Evolutionary conservation across 2,888 invertebrate species (phyloP), one percentile per base, ranked within the genome.

Genomic region (Chymomyza amoena): DNA sequence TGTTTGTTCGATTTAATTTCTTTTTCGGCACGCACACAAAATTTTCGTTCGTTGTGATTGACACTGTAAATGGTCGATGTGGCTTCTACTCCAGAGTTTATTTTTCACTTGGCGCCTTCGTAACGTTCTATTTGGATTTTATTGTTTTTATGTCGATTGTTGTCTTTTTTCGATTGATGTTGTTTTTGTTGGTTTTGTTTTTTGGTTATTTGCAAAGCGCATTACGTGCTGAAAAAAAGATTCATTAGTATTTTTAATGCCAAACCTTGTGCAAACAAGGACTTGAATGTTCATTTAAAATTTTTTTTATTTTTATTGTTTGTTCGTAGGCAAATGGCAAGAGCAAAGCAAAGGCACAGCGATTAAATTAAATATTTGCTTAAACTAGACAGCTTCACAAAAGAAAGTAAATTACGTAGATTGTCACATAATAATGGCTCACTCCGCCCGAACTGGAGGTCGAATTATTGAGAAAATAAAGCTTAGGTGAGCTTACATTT

Each of bases 161-260:
- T 10, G 36, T 13, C 5, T n/a, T 32, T 36, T 60, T 32, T 32
- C 32, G 45, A 65, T 65, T 63, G 61, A 61, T 69, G 64, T 67
- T 70, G 54, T 78, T 79, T 76, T 64, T 78, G n/a, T n/a, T n/a
- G n/a, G n/a, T n/a, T n/a, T n/a, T n/a, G n/a, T 78, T 75, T 67
- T 73, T 72, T 73, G 6, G 1, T 32, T 32, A 32, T 32, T 32
- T 32, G 32, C 32, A 32, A 32, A 66, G 50, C 52, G 74, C 65
- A 70, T 83, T 76, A 75, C 73, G 73, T 73, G 69, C 71, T 73
- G 72, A 62, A 64, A 69, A 18, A 32, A 15, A 57, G 78, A 80
- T 66, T 70, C 78, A 86, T 86, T 75, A 77, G 78, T 76, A 78
- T 78, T 73, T 70, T 81, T 66, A 75, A 81, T 69, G 72, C 70